Conservation (phyloP, 2,113 vertebrate genomes). For the Diglossa brunneiventris region DNA sequence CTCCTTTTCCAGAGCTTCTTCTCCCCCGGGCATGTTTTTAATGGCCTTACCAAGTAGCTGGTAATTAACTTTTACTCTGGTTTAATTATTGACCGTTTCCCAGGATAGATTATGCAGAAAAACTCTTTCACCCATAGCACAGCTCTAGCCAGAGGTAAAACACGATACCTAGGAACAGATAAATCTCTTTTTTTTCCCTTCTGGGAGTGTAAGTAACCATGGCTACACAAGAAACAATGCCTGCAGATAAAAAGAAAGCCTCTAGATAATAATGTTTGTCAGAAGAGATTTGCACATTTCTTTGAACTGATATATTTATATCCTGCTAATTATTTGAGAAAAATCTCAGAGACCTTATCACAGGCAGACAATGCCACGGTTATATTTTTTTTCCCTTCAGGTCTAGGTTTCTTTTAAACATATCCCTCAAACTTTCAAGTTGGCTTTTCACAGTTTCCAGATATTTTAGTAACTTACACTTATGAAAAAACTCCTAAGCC, state of each 20-base stretch:
- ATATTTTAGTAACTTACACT: background rate
- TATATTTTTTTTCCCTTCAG: background rate
- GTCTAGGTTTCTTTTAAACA: background rate
- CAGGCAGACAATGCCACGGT: background rate
- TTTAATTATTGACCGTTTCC: slow-evolving; percentile 30
- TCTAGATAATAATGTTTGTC: background rate
- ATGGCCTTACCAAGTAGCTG: background rate
- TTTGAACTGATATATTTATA: slow-evolving; percentile 43
- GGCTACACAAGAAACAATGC: background rate
- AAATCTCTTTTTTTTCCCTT: background rate
- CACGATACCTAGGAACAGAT: background rate
- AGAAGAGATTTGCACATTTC: slow-evolving; percentile 10
- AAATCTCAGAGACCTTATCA: background rate
- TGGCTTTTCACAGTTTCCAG: background rate
- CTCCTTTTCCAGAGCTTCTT: background rate
- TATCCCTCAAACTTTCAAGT: background rate
- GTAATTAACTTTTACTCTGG: slow-evolving; percentile 32
- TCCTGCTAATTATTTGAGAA: slow-evolving; percentile 35
- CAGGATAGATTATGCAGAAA: background rate
- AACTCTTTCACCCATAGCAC: background rate
- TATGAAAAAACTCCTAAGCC: background rate
- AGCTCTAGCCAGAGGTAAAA: slow-evolving; percentile 15
- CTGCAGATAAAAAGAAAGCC: background rate
- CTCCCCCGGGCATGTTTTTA: background rate
- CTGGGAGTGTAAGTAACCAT: background rate